These are phyloP conservation scores for Fratercula arctica DNA, from an alignment of 2,797 vertebrate species.

Conservation along the genomic window DNA sequence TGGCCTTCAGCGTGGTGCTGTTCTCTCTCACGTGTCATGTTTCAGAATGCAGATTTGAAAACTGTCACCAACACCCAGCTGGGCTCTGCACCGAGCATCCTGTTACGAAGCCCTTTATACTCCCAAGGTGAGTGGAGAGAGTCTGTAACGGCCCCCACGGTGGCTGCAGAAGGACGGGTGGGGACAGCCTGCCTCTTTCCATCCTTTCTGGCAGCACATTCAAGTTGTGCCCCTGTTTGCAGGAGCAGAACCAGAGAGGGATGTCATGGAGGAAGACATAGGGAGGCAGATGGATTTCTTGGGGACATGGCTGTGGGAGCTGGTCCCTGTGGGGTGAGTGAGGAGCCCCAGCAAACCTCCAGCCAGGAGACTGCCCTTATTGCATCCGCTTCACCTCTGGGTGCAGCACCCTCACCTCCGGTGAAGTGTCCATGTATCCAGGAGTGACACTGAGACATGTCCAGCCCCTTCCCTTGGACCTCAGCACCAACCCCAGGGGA, in stretches of 20 bases:
- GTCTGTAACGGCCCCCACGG: neutral
- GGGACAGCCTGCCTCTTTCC: neutral
- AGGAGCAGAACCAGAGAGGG: rapidly evolving
- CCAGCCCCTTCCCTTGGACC: neutral
- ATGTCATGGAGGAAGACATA: too few relatives aligned
- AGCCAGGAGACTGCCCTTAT: neutral
- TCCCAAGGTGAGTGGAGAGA: rapidly evolving
- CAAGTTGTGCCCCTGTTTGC: neutral
- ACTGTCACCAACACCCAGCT: neutral
- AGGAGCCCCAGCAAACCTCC: neutral
- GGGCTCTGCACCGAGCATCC: rapidly evolving
- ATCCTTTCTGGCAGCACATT: neutral
- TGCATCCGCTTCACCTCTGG: neutral
- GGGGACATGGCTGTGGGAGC: slow-evolving; percentile 55
- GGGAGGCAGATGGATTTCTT: neutral
- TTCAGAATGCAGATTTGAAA: neutral
- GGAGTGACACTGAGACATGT: neutral
- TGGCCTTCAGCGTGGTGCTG: neutral
- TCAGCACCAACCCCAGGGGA: rapidly evolving
- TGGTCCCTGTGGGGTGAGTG: slow-evolving; percentile 53
- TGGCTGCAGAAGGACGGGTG: neutral
- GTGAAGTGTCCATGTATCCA: neutral
- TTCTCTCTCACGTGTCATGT: neutral
- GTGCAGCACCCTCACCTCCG: neutral
- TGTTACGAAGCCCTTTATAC: rapidly evolving